Conservation (phyloP, 2,888 invertebrate species). For the Aelia acuminata region DNA sequence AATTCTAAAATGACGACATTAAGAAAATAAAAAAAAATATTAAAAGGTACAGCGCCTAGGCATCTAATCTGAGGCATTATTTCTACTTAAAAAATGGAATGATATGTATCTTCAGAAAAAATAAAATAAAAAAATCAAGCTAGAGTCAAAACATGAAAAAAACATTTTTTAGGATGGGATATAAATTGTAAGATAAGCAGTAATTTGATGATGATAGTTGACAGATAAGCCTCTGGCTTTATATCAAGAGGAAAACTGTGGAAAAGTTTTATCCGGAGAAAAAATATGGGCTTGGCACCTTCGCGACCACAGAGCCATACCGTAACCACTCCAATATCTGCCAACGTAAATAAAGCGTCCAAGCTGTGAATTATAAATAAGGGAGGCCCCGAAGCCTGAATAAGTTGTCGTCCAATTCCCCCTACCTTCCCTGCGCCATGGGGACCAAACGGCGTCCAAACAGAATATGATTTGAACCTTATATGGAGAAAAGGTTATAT, state of each 20-base stretch:
- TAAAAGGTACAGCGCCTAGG: too few species aligned
- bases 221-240: background rate
- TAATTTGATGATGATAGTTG: background rate
- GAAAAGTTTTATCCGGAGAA: constrained; percentile 16
- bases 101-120: too few species aligned
- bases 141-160: too few species aligned
- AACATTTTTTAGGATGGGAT: too few species aligned
- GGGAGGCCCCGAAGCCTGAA: background rate
- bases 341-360: constrained; percentile 28
- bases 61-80: too few species aligned
- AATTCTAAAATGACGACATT: too few species aligned
- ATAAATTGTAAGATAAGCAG: background rate
- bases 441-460: background rate
- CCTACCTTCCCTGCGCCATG: background rate
- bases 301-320: background rate
- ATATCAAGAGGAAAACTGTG: background rate
- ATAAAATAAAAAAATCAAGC: too few species aligned
- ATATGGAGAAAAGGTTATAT: too few species aligned
- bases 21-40: too few species aligned
- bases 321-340: constrained; percentile 4
- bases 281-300: constrained; percentile 20
- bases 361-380: constrained; percentile 22
- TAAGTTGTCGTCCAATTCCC: background rate
- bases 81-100: too few species aligned
- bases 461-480: background rate